Conservation (phyloP, 2,113 vertebrate species). For the Bufo gargarizans region DNA sequence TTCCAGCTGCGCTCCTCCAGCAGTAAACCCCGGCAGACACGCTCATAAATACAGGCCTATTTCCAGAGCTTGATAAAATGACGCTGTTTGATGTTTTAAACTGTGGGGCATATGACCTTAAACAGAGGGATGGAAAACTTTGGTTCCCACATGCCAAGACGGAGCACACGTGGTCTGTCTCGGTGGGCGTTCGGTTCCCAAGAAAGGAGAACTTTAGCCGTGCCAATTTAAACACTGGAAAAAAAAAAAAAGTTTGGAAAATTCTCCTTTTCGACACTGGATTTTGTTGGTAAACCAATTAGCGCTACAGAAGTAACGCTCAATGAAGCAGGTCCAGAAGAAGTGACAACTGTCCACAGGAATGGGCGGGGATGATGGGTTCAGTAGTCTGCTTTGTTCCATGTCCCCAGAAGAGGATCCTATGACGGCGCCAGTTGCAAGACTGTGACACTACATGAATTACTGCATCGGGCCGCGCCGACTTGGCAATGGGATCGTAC, state of each 20-base stretch:
- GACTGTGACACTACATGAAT: not conserved
- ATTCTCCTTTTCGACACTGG: slow-evolving; percentile 40
- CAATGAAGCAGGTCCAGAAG: not conserved
- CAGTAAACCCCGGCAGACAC: slow-evolving; percentile 38
- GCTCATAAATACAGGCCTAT: slow-evolving; percentile 44
- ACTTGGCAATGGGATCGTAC: not conserved
- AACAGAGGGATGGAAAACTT: slow-evolving; percentile 54
- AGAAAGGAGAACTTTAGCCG: slow-evolving; percentile 43
- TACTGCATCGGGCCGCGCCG: not conserved
- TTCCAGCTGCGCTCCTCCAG: slow-evolving; percentile 11
- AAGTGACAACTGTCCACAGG: slow-evolving; percentile 32
- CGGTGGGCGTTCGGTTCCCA: slow-evolving; percentile 46
- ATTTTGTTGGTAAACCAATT: slow-evolving; percentile 50
- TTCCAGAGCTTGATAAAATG: slow-evolving; percentile 47
- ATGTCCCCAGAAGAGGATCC: not conserved
- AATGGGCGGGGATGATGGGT: not conserved
- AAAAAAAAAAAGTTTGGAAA: not conserved
- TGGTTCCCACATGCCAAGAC: slow-evolving; percentile 40
- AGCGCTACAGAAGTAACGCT: slow-evolving; percentile 1
- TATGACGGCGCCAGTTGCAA: not conserved
- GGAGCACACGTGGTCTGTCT: slow-evolving; percentile 16
- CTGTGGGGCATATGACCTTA: slow-evolving; percentile 47
- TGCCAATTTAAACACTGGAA: slow-evolving; percentile 30
- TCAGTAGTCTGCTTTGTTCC: slow-evolving; percentile 10
- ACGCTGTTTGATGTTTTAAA: slow-evolving; percentile 48